A percentile compares a stretch with the other conserved stretches of the same genome.
Conservation (phyloP, 2,888 invertebrate genomes). For the Oscheius myriophilus region DNA sequence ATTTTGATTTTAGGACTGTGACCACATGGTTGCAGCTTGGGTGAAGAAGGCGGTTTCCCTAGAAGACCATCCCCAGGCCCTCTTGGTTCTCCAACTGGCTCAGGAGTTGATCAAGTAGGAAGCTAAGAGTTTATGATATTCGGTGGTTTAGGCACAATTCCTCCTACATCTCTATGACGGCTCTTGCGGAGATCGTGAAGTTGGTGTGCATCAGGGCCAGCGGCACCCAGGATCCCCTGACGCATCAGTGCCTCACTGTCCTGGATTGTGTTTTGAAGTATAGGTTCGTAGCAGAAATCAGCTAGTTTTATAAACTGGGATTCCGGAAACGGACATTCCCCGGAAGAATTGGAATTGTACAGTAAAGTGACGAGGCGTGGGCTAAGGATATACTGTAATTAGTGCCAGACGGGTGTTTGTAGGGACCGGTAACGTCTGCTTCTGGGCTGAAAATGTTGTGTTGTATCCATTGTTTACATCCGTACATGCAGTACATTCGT, state of each 20-base stretch:
- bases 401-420: too few relatives aligned
- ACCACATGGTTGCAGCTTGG: conserved; percentile 46
- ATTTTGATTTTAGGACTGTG: conserved; percentile 34
- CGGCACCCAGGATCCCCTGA: conserved; percentile 25
- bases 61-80: conserved; percentile 20
- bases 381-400: too few relatives aligned
- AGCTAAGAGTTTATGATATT: neutral
- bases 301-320: too few relatives aligned
- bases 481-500: too few relatives aligned
- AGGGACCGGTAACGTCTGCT: too few relatives aligned
- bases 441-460: too few relatives aligned
- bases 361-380: too few relatives aligned
- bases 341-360: too few relatives aligned
- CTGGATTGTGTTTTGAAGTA: conserved; percentile 37
- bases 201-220: conserved; percentile 25
- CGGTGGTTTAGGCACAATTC: conserved; percentile 34
- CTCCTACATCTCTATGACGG: conserved; percentile 33
- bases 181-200: conserved; percentile 31
- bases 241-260: conserved; percentile 34
- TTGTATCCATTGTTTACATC: too few relatives aligned
- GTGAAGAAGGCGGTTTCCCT: conserved; percentile 29
- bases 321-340: too few relatives aligned
- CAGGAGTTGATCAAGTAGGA: conserved; percentile 23
- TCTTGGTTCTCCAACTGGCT: conserved; percentile 17
- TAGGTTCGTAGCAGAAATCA: too few relatives aligned